Evolutionary conservation across 2,888 invertebrate species (phyloP).

Genomic region (Asteroscopus sphinx): DNA sequence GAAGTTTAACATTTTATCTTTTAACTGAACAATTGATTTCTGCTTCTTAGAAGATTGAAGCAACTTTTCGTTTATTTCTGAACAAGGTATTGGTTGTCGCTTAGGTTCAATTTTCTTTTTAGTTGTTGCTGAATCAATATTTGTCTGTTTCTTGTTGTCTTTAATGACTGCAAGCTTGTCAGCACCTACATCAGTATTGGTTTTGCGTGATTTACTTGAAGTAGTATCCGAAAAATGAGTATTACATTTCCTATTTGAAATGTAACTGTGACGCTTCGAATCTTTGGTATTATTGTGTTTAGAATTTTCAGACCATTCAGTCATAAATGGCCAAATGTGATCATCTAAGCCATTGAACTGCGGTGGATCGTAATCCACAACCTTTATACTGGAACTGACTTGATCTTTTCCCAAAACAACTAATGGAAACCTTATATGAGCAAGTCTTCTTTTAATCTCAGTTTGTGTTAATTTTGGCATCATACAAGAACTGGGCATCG

Average conservation of each 20-base stretch:
- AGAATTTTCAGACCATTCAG: slow-evolving; percentile 64
- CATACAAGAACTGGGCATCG: slow-evolving; percentile 58
- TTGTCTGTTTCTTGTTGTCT: slow-evolving; percentile 23
- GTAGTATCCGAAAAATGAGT: slow-evolving; percentile 8
- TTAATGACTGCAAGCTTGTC: slow-evolving; percentile 8
- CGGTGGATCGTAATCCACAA: slow-evolving; percentile 64
- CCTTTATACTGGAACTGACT: slow-evolving; percentile 66
- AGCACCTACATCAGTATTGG: slow-evolving; percentile 8
- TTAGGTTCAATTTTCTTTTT: slow-evolving; percentile 43
- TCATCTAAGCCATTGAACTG: slow-evolving; percentile 76
- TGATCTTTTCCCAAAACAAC: slow-evolving; percentile 78
- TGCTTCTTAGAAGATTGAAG: slow-evolving; percentile 43
- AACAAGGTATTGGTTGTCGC: slow-evolving; percentile 11
- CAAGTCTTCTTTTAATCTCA: slow-evolving; percentile 74
- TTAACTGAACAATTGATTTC: slow-evolving; percentile 70
- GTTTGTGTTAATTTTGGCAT: slow-evolving; percentile 68
- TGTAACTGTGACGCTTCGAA: slow-evolving; percentile 1
- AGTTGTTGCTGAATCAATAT: slow-evolving; percentile 11
- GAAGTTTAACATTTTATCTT: slow-evolving; percentile 75
- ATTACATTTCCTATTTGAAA: slow-evolving; percentile 4
- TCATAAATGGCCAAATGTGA: slow-evolving; percentile 83
- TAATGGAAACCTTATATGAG: slow-evolving; percentile 73
- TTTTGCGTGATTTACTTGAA: slow-evolving; percentile 23
- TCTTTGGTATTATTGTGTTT: slow-evolving; percentile 5
- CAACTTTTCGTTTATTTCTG: slow-evolving; percentile 44